Percentiles rank a stretch among this genome's conserved stretches.
Evolutionary conservation across 64 coral and sea anemone species (phyloP).

Genomic region (Montipora sp.): DNA sequence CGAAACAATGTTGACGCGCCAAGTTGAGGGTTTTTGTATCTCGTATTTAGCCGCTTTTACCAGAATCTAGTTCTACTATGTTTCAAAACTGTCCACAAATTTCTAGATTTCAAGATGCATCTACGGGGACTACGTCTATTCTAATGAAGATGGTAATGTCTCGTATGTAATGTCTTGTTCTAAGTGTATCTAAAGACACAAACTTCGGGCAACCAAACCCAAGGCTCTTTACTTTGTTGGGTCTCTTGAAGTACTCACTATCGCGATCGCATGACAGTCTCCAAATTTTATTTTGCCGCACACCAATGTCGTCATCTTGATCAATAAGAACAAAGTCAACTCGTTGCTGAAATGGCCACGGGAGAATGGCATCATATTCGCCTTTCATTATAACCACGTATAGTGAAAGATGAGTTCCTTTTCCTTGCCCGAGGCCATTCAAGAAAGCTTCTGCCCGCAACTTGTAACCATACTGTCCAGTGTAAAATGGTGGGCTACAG

Average conservation of each 20-base stretch:
- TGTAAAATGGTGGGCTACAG: constrained; percentile 98
- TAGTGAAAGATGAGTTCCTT: constrained; percentile 95
- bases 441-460: constrained; percentile 95
- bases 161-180: constrained; percentile 86
- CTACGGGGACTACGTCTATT: constrained; percentile 94
- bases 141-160: constrained; percentile 99
- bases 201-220: constrained; percentile 99
- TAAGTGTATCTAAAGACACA: constrained; percentile 92
- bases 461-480: constrained; percentile 98
- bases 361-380: constrained; percentile 93
- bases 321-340: constrained; percentile 99
- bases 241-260: constrained; percentile 97
- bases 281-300: constrained; percentile 96
- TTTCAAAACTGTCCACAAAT: background rate
- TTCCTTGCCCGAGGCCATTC: constrained; percentile 96
- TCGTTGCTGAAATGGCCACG: constrained; percentile 97
- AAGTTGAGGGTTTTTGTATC: too few relatives aligned
- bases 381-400: constrained; percentile 99
- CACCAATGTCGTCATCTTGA: constrained; percentile 80
- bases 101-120: constrained; percentile 39
- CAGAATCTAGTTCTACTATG: too few relatives aligned
- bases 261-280: constrained; percentile 91
- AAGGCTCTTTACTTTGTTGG: constrained; percentile 95
- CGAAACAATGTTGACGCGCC: too few relatives aligned
- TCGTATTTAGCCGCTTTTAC: too few relatives aligned